phyloP scores from a whole-genome alignment of 64 coral and sea anemone genomes.

The Dendronephthya gigantea region DNA sequence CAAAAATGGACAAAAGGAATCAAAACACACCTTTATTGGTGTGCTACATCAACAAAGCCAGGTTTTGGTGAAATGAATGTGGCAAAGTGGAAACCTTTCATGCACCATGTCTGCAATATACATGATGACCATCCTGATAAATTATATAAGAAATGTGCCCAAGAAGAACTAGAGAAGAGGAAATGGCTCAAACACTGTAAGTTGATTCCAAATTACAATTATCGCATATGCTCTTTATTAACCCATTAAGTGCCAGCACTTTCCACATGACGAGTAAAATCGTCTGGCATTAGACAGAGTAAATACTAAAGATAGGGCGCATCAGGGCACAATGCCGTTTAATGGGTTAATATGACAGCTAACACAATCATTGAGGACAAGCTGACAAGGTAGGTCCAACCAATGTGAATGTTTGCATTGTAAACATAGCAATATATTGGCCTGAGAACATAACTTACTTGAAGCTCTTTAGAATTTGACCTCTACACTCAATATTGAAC shows the following conservation, averaged over 20 bases:
- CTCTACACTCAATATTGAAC: not conserved
- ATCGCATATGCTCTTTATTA: not conserved
- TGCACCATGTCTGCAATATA: not conserved
- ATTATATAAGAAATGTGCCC: not conserved
- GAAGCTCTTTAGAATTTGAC: not conserved
- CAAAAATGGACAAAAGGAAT: not conserved
- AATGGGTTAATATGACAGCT: too few species aligned
- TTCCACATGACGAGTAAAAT: not conserved
- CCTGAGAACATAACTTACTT: not conserved
- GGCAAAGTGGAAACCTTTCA: conserved; percentile 5
- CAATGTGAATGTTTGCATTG: too few species aligned
- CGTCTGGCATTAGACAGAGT: not conserved
- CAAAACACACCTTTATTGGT: not conserved
- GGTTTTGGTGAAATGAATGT: not conserved
- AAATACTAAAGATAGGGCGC: not conserved
- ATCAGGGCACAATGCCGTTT: not conserved
- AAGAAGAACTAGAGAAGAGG: not conserved
- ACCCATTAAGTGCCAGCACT: not conserved
- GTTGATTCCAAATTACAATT: not conserved
- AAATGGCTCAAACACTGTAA: not conserved
- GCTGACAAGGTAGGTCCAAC: too few species aligned
- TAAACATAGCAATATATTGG: not conserved
- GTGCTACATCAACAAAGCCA: not conserved
- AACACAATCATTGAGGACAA: too few species aligned
- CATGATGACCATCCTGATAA: not conserved